Base-by-base conservation (phyloP, 2,888 invertebrate genomes). In the Plagodis dolabraria region DNA sequence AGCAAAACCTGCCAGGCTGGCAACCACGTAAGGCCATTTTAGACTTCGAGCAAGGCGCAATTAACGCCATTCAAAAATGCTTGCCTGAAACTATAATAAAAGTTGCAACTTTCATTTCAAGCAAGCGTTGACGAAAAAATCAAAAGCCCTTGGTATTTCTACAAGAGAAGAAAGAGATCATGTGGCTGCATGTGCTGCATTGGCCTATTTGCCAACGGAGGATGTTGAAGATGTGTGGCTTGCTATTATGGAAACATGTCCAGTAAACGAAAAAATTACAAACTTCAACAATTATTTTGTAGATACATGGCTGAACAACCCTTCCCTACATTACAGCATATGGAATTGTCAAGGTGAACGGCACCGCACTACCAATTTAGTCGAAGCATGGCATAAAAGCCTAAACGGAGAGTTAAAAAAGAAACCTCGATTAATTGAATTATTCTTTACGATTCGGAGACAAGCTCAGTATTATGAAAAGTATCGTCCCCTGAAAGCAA, bases 321-420 rank as follows among this genome's bases (percentile, higher is more conserved):
- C 40, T 8, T 10, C 6, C 9, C 9, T 40, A 5, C 7, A 40
- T 7, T 9, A 40, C 5, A 9, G 5, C 10, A 35, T 6, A 7
- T 40, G 40, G 40, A 40, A 40, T 9, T 40, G 40, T 10, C 7
- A 40, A 40, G 9, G 9, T 10, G 9, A 40, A 40, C n/a, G n/a
- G n/a, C n/a, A n/a, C n/a, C 9, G 40, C 10, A 40, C 40, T 10
- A 40, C 40, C 5, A 40, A 48, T 38, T 47, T n/a, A 40, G 42
- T 44, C 40, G 33, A 48, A 36, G 38, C 40, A 12, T 56, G 53
- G 12, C 43, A 46, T 12, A 46, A 46, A 33, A 7, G 45, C 7
- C 10, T 46, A 33, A 33, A 46, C 9, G 12, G 12, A 22, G 45
- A 2, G 8, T 33, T 40, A 7, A 40, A 40, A 22, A 46, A n/a